These are phyloP conservation scores for Silurus asotus DNA, from an alignment of 2,113 vertebrate genomes.

Conservation along the genomic window DNA sequence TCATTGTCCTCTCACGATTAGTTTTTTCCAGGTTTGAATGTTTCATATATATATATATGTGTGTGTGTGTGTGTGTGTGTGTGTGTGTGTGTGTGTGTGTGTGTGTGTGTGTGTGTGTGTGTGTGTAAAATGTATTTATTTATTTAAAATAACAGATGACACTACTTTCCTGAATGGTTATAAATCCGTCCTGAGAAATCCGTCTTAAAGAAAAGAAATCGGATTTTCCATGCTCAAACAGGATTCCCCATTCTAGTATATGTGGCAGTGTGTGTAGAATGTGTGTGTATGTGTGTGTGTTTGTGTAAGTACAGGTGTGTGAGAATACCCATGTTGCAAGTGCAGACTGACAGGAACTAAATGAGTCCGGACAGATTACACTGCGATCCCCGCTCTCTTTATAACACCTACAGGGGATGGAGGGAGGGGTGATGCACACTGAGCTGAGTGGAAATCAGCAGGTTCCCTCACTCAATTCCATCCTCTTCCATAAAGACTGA, in stretches of 20 bases:
- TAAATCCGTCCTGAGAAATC: background rate
- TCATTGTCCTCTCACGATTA: background rate
- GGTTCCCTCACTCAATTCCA: slow-evolving; percentile 32
- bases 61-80: too few relatives aligned
- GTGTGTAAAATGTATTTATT: too few relatives aligned
- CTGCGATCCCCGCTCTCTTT: slow-evolving; percentile 41
- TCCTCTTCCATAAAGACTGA: slow-evolving; percentile 30
- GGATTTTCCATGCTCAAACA: slow-evolving; percentile 49
- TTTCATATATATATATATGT: background rate
- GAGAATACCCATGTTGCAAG: slow-evolving; percentile 44
- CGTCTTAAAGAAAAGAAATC: slow-evolving; percentile 25
- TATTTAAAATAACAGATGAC: background rate
- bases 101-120: too few relatives aligned
- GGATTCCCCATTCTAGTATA: slow-evolving; percentile 38
- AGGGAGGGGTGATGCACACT: slow-evolving; percentile 50
- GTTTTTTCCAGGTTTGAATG: background rate
- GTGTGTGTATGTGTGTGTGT: slow-evolving; percentile 41
- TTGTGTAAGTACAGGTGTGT: slow-evolving; percentile 33
- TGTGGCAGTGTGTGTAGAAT: slow-evolving; percentile 25
- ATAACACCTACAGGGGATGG: slow-evolving; percentile 29
- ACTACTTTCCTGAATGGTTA: background rate
- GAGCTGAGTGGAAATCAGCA: slow-evolving; percentile 61
- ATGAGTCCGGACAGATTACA: slow-evolving; percentile 55
- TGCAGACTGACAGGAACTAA: slow-evolving; percentile 51
- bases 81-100: too few relatives aligned